Base-by-base conservation (phyloP, 2,113 vertebrate species). In the Nesospiza acunhae region DNA sequence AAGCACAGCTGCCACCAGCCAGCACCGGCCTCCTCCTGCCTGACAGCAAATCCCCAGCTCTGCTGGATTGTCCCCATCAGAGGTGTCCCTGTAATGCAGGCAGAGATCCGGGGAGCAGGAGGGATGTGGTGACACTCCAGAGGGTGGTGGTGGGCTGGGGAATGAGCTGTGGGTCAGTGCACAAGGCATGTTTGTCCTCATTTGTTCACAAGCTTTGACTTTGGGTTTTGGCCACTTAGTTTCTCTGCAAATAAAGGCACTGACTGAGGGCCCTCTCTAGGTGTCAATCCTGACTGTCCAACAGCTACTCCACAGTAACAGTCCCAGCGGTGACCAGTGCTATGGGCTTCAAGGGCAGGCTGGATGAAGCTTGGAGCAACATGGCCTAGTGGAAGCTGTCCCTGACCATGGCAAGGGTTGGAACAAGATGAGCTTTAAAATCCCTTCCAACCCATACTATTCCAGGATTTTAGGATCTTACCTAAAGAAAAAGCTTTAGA, bases 151-250 rank as follows among this genome's bases (percentile, higher is more conserved):
- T 27, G 56, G 33, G 58, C 49, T 76, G 53, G 35, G 44, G 22
- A 63, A 63, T 0, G 69, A 78, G 42, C 60, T 1, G 0, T 7
- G 1, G 19, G 56, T 41, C 87, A 24, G 13, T 3, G 53, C 78
- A 64, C 1, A 2, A 37, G 19, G 39, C 21, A 2, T 7, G 1
- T 27, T 49, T 68, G 15, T 41, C 84, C 74, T 82, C 0, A 0
- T 56, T 39, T 58, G 35, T 37, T 35, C 23, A 58, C 15, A 42
- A 22, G 10, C 49, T 88, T 41, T n/a, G 30, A 31, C 41, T 76
- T 22, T 0, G 37, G 24, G 23, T 37, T 82, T 74, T 46, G 11
- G 20, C 21, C 31, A 17, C 21, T 47, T 39, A 21, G 22, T 64
- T 78, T 76, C 50, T 41, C 47, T 18, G 8, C 1, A 0, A 73